These are phyloP conservation scores for Clunio marinus DNA, from an alignment of 2,888 invertebrate genomes.

Conservation along the genomic window DNA sequence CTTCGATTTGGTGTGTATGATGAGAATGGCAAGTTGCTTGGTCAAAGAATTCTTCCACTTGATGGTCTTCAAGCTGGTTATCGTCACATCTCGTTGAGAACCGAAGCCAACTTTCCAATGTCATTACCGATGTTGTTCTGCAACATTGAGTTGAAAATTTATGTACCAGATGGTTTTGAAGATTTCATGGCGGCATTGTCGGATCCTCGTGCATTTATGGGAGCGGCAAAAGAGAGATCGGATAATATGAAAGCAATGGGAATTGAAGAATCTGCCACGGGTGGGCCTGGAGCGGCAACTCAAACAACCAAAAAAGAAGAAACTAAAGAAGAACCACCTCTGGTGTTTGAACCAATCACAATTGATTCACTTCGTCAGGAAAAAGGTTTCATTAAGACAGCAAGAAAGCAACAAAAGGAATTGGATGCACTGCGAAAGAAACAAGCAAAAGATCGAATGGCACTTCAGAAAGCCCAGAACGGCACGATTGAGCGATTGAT, in stretches of 20 bases:
- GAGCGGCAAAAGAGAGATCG: slow-evolving; percentile 78
- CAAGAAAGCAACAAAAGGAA: slow-evolving; percentile 95
- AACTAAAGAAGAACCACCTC: slow-evolving; percentile 57
- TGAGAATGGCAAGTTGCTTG: slow-evolving; percentile 92
- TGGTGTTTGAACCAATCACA: slow-evolving; percentile 87
- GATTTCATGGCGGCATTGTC: slow-evolving; percentile 98
- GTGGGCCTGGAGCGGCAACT: slow-evolving; percentile 60
- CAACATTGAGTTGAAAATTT: slow-evolving; percentile 97
- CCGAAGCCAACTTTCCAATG: slow-evolving; percentile 99
- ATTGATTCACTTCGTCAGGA: slow-evolving; percentile 81
- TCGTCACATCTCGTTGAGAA: slow-evolving; percentile 93
- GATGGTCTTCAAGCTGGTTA: slow-evolving; percentile 98
- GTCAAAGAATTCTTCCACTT: slow-evolving; percentile 93
- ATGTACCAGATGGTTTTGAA: slow-evolving; percentile 98
- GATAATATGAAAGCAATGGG: slow-evolving; percentile 95
- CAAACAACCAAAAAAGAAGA: slow-evolving; percentile 71
- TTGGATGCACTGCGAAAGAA: slow-evolving; percentile 85
- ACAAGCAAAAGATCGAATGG: slow-evolving; percentile 86
- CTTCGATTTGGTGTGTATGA: slow-evolving; percentile 97
- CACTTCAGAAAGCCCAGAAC: slow-evolving; percentile 89
- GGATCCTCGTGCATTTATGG: slow-evolving; percentile 88
- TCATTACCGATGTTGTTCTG: slow-evolving; percentile 98
- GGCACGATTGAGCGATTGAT: slow-evolving; percentile 87
- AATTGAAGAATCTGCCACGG: slow-evolving; percentile 72
- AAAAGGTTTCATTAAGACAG: slow-evolving; percentile 86